Conservation (phyloP, 2,888 invertebrate species). For the Amitus sp. region DNA sequence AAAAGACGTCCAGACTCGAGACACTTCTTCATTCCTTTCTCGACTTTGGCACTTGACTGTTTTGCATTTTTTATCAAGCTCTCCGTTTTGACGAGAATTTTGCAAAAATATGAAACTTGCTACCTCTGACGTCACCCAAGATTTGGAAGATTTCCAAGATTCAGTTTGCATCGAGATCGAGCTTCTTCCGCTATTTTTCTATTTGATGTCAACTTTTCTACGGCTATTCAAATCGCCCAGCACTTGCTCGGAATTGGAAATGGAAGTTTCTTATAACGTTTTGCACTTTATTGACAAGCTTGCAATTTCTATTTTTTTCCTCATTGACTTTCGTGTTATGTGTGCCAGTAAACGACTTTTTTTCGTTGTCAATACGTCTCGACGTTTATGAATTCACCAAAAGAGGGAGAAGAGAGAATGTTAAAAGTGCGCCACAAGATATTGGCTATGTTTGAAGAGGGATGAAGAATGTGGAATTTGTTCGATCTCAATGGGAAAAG, state of each 20-base stretch:
- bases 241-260: not conserved
- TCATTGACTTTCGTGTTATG: constrained; percentile 1
- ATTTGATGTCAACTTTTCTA: not conserved
- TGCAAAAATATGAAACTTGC: not conserved
- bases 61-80: too few relatives aligned
- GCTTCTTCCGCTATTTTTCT: not conserved
- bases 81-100: too few relatives aligned
- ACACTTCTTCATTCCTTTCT: too few relatives aligned
- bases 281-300: not conserved
- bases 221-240: not conserved
- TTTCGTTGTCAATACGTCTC: not conserved
- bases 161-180: too few relatives aligned
- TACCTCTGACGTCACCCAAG: not conserved
- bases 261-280: not conserved
- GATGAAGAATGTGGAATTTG: not conserved
- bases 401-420: not conserved
- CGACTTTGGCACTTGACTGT: too few relatives aligned
- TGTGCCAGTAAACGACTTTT: not conserved
- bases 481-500: not conserved
- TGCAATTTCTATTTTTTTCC: not conserved
- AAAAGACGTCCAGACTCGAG: not conserved
- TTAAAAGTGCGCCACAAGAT: not conserved
- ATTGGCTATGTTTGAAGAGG: not conserved
- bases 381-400: not conserved
- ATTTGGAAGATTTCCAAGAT: not conserved